Evolutionary conservation across 2,113 vertebrate genomes (phyloP).

Genomic region (Ploceus nigricollis): DNA sequence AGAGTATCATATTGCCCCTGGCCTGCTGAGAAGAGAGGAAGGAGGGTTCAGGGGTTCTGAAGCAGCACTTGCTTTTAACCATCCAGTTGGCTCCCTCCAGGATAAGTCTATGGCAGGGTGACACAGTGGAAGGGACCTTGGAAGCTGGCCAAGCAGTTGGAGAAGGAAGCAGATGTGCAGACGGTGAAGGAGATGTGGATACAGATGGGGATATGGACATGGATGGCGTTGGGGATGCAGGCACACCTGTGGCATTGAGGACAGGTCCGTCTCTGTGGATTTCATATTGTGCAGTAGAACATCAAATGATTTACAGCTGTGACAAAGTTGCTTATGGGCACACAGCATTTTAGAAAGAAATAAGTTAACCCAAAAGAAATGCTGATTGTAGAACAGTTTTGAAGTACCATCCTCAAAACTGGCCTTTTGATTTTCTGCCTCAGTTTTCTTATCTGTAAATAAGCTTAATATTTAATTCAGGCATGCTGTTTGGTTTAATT

Average conservation of each 20-base stretch:
- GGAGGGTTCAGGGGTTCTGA: neutral
- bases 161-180: neutral
- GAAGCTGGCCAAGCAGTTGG: fast-evolving
- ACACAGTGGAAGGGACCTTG: neutral
- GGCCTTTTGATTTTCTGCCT: neutral
- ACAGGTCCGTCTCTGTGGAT: neutral
- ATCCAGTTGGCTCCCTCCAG: neutral
- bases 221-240: neutral
- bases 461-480: conserved; percentile 40
- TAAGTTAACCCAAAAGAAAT: neutral
- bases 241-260: fast-evolving
- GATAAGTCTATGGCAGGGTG: neutral
- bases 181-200: neutral
- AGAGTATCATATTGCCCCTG: neutral
- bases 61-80: neutral
- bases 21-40: neutral
- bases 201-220: neutral
- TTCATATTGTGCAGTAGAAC: neutral
- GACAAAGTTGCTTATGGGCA: neutral
- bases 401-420: neutral
- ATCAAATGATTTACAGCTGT: neutral
- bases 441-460: conserved; percentile 9
- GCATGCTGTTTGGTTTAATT: neutral
- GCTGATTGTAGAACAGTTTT: neutral
- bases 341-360: neutral